Percentiles rank a stretch among this genome's conserved stretches.
Conservation (phyloP, 92 coral and sea anemone genomes). For the Epizoanthus rinbou region DNA sequence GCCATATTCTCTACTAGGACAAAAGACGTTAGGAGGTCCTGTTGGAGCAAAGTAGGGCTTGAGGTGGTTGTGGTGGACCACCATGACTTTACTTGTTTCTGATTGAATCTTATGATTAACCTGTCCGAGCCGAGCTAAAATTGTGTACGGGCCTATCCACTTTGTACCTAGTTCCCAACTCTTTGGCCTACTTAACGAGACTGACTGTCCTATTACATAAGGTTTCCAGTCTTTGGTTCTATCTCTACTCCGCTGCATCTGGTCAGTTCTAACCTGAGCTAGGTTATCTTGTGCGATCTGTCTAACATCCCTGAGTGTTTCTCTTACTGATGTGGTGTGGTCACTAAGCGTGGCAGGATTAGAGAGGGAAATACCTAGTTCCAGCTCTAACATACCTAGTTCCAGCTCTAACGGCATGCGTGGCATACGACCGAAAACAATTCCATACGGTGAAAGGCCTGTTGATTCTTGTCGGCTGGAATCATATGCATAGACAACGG, state of each 20-base stretch:
- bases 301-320: background rate
- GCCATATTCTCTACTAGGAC: constrained; percentile 42
- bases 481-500: constrained; percentile 50
- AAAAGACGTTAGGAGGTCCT: constrained; percentile 13
- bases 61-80: constrained; percentile 40
- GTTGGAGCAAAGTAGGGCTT: constrained; percentile 45
- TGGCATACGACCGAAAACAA: constrained; percentile 46
- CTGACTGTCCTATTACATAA: constrained; percentile 8
- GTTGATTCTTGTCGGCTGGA: constrained; percentile 47
- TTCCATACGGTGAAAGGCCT: constrained; percentile 30
- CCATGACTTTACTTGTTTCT: constrained; percentile 14
- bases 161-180: constrained; percentile 33
- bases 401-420: constrained; percentile 41
- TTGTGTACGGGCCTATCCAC: constrained; percentile 46
- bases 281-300: background rate
- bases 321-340: background rate
- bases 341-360: constrained; percentile 16
- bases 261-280: background rate
- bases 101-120: constrained; percentile 32
- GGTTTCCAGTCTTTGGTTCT: constrained; percentile 26
- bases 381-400: background rate
- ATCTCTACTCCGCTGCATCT: constrained; percentile 18
- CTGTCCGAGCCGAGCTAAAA: constrained; percentile 26
- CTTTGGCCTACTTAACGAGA: constrained; percentile 43
- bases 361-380: background rate